These are phyloP conservation scores for Caenorhabditis virilis DNA, from an alignment of 2,888 invertebrate species.

Conservation along the genomic window DNA sequence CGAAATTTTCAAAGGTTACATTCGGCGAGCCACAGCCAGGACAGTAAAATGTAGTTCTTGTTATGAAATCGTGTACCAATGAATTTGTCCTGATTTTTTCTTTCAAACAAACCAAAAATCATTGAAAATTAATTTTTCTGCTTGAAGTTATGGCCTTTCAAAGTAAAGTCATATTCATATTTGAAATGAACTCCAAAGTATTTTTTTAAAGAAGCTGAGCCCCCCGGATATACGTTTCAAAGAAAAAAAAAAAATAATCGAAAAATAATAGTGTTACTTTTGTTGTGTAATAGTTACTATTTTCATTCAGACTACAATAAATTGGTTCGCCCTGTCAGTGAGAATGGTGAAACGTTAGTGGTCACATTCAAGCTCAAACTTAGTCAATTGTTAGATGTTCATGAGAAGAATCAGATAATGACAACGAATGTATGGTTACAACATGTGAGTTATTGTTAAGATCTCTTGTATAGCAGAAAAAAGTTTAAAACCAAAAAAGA, in stretches of 20 bases:
- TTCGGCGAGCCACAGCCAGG: no score
- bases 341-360: conserved; percentile 73
- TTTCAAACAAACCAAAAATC: neutral
- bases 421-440: conserved; percentile 68
- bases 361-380: conserved; percentile 75
- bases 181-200: no score
- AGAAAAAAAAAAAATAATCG: no score
- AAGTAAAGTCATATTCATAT: no score
- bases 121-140: neutral
- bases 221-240: no score
- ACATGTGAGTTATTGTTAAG: conserved; percentile 57
- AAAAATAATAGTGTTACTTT: no score
- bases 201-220: no score
- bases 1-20: no score
- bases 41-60: no score
- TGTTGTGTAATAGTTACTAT: no score
- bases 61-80: no score
- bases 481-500: neutral
- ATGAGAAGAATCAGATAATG: conserved; percentile 68
- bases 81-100: neutral
- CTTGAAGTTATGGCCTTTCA: no score
- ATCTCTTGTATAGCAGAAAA: neutral
- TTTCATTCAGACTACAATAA: conserved; percentile 69
- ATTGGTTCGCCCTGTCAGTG: conserved; percentile 67
- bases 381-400: conserved; percentile 79